These are phyloP conservation scores for Stratiomys singularior DNA, from an alignment of 2,888 invertebrate species.

Conservation along the genomic window DNA sequence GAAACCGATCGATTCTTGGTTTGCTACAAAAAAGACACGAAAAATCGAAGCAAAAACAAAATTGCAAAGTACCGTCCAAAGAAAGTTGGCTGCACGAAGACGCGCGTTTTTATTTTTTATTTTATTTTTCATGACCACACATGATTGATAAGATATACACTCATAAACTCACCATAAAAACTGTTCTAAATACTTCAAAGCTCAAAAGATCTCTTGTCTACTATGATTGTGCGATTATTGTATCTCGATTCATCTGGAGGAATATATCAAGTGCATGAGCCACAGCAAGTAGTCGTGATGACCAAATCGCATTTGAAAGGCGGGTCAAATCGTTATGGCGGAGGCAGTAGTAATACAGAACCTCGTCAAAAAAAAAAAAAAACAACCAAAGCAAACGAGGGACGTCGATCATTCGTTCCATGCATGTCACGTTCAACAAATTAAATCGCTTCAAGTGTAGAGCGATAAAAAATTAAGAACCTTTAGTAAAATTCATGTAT, in stretches of 20 bases:
- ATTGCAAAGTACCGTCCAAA: too few relatives aligned
- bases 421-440: conserved; percentile 51
- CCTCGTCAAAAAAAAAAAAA: too few relatives aligned
- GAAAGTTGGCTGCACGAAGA: too few relatives aligned
- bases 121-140: too few relatives aligned
- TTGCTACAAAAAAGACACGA: too few relatives aligned
- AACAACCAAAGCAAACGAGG: not conserved
- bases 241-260: conserved; percentile 6
- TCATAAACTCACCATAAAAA: too few relatives aligned
- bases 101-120: too few relatives aligned
- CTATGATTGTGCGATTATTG: conserved; percentile 11
- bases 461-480: conserved; percentile 39
- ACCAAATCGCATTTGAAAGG: not conserved
- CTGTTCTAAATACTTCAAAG: conserved; percentile 16
- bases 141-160: too few relatives aligned
- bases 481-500: not conserved
- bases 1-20: too few relatives aligned
- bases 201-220: conserved; percentile 24
- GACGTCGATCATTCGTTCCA: conserved; percentile 18
- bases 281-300: conserved; percentile 31
- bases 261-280: conserved; percentile 37
- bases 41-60: too few relatives aligned
- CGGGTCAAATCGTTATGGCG: not conserved
- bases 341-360: not conserved
- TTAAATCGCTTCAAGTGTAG: conserved; percentile 47